A percentile compares a stretch with the other conserved stretches of the same genome.
These are phyloP conservation scores for Balanococcus diminutus DNA, from an alignment of 2,888 invertebrate species.

Conservation along the genomic window DNA sequence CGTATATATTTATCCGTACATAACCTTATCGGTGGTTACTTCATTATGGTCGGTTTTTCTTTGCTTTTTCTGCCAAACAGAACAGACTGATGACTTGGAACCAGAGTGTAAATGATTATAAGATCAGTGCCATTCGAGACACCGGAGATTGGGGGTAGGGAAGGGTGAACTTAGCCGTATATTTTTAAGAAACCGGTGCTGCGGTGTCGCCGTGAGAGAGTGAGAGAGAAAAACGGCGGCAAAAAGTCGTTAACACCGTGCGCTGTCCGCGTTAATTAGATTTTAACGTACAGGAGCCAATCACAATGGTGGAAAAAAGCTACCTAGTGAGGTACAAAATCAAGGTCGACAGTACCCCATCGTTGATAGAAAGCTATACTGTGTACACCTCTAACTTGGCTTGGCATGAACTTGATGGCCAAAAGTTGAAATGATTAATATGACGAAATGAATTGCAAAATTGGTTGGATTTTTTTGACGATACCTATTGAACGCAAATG, in stretches of 20 bases:
- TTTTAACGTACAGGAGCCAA: not conserved
- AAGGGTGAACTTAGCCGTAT: not conserved
- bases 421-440: slow-evolving; percentile 12
- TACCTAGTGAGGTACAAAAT: slow-evolving; percentile 1
- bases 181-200: not conserved
- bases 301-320: not conserved
- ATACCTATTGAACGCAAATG: not conserved
- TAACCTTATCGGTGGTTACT: slow-evolving; percentile 22
- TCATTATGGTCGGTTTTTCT: not conserved
- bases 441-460: slow-evolving; percentile 13
- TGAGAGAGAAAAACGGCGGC: not conserved
- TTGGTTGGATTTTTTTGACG: not conserved
- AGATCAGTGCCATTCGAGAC: not conserved
- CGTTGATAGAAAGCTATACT: not conserved
- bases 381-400: not conserved
- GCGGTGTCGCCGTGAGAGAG: not conserved
- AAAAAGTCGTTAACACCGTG: not conserved
- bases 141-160: no score
- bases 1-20: not conserved
- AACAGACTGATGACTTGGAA: slow-evolving; percentile 22
- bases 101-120: not conserved
- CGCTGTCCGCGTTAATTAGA: not conserved
- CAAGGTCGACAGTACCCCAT: slow-evolving; percentile 1
- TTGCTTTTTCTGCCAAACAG: not conserved
- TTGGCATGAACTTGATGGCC: not conserved